Evolutionary conservation across 2,113 vertebrate species (phyloP).

Genomic region (Plecotus auritus): DNA sequence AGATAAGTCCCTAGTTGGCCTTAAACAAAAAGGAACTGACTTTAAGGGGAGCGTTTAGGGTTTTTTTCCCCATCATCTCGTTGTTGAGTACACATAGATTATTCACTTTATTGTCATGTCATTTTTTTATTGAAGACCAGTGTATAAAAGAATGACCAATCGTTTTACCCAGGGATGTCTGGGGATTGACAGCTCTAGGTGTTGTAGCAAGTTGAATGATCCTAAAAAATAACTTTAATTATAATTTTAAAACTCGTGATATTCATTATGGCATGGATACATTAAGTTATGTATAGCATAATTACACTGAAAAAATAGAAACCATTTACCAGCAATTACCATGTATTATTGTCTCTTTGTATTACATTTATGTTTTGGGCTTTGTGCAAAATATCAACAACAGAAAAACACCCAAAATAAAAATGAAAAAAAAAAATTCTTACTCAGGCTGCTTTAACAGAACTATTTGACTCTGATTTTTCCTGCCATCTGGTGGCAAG

Average conservation of each 20-base stretch:
- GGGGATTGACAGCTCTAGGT: neutral
- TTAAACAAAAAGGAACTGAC: neutral
- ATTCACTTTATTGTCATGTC: neutral
- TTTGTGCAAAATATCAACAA: neutral
- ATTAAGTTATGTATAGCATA: neutral
- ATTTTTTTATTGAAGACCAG: neutral
- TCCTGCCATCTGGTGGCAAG: constrained; percentile 76
- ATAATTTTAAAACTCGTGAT: neutral
- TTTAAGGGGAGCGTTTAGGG: neutral
- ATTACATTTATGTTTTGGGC: neutral
- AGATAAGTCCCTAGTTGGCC: neutral
- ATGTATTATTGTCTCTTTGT: neutral
- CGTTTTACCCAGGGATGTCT: neutral
- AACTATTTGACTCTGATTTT: constrained; percentile 65
- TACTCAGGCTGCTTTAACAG: neutral
- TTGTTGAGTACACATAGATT: neutral
- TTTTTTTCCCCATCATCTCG: neutral
- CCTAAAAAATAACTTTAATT: neutral
- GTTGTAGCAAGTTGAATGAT: neutral
- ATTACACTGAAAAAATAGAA: neutral
- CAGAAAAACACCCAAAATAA: neutral
- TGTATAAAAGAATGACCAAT: neutral
- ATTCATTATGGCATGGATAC: neutral
- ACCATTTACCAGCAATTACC: neutral
- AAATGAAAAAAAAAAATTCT: neutral